Conservation (phyloP, 2,797 vertebrate genomes). For the Trematomus bernacchii region DNA sequence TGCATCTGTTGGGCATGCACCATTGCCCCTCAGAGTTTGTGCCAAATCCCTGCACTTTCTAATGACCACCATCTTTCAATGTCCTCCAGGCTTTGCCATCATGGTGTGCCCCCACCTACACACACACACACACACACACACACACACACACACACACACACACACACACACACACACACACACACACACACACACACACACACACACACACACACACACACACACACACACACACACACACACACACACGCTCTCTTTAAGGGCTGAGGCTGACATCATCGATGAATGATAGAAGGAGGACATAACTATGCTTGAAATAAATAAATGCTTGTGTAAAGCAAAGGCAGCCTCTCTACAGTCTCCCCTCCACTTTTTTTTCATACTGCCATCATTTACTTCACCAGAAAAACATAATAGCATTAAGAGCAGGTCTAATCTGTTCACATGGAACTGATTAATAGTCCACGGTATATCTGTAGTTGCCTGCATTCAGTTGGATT, state of each 20-base stretch:
- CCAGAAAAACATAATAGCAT: constrained; percentile 51
- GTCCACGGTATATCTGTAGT: constrained; percentile 63
- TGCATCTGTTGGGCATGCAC: constrained; percentile 74
- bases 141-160: constrained; percentile 25
- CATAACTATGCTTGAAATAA: constrained; percentile 26
- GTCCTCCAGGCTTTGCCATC: constrained; percentile 64
- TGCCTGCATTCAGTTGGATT: constrained; percentile 57
- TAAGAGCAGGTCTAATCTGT: constrained; percentile 63
- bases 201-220: constrained; percentile 32
- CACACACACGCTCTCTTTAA: constrained; percentile 25
- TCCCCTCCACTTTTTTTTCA: constrained; percentile 26
- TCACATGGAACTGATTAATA: constrained; percentile 74
- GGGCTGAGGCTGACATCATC: constrained; percentile 26
- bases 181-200: constrained; percentile 23
- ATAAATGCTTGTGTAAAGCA: constrained; percentile 3
- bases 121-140: constrained; percentile 15
- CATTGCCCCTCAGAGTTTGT: constrained; percentile 74
- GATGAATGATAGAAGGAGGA: constrained; percentile 35
- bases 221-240: constrained; percentile 40
- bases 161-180: constrained; percentile 26
- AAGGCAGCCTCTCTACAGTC: constrained; percentile 8
- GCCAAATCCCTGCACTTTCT: constrained; percentile 73
- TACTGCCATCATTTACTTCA: constrained; percentile 48
- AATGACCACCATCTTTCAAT: constrained; percentile 80
- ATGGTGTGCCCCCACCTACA: constrained; percentile 18